A percentile compares a stretch with the other conserved stretches of the same genome.
phyloP scores from a whole-genome alignment of 2,888 invertebrate genomes.

The Athalia rosae region DNA sequence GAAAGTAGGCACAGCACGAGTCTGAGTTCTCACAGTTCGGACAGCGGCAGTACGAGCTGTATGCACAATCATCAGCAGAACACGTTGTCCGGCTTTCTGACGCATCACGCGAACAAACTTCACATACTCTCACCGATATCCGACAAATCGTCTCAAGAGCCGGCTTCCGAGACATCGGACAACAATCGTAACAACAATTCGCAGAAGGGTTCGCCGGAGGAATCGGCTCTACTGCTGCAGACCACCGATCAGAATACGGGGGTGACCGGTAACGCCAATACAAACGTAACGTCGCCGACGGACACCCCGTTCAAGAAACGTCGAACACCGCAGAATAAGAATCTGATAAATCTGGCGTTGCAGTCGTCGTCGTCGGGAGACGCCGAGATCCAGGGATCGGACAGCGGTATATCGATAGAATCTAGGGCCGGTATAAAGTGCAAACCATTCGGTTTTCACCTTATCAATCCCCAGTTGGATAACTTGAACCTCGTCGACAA shows the following conservation, averaged over 20 bases:
- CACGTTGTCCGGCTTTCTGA: conserved; percentile 79
- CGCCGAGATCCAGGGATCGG: conserved; percentile 89
- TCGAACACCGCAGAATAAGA: conserved; percentile 85
- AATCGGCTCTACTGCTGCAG: conserved; percentile 73
- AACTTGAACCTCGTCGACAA: conserved; percentile 68
- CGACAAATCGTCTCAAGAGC: conserved; percentile 92
- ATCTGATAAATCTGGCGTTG: conserved; percentile 81
- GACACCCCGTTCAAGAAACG: conserved; percentile 76
- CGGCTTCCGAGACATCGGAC: conserved; percentile 87
- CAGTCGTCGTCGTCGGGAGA: conserved; percentile 80
- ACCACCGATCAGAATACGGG: conserved; percentile 68
- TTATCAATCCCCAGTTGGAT: conserved; percentile 77
- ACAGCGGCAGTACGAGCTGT: conserved; percentile 80
- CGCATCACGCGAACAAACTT: conserved; percentile 84
- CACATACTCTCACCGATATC: conserved; percentile 93
- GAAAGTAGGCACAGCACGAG: conserved; percentile 90
- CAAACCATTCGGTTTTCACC: conserved; percentile 78
- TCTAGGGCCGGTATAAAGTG: conserved; percentile 87
- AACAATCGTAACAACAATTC: conserved; percentile 87
- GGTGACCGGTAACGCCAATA: conserved; percentile 52
- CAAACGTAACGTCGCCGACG: conserved; percentile 63
- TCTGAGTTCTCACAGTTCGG: conserved; percentile 90
- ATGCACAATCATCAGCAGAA: conserved; percentile 72
- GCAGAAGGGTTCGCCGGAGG: conserved; percentile 85
- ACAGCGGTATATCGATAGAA: conserved; percentile 91